Evolutionary conservation across 2,113 vertebrate species (phyloP), one percentile per base, ranked within the genome.

Genomic region (Rhodinocichla rosea): DNA sequence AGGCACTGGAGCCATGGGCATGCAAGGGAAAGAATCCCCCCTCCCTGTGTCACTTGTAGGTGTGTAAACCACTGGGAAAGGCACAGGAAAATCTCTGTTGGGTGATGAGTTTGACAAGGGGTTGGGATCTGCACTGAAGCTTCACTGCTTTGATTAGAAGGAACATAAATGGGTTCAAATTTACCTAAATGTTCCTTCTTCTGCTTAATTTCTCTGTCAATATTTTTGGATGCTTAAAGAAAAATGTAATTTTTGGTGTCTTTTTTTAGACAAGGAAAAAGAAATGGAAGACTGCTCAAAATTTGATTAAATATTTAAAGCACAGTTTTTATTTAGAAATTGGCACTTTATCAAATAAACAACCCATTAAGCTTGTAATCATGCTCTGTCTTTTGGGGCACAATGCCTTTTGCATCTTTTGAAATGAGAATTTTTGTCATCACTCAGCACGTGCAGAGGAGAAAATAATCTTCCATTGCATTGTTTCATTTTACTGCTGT

Each of bases 281-380:
- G 85, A 92, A 92, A 86, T 39, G 26, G 35, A 55, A 81, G 59
- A 28, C 35, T 59, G 35, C 56, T 96, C 52, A 96, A 92, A 84
- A 49, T 74, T 70, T 83, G 65, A 94, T 94, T 94, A 93, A 94
- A 94, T 87, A 92, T 94, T 95, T 95, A 91, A 94, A 94, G 67
- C 63, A 65, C 5, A 2, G 47, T 62, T 94, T 90, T 87, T 95
- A 70, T 93, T 96, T 92, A 93, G 90, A 90, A 92, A 81, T 64
- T 80, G 80, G 71, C 55, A 73, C 59, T 94, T 96, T 62, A 95
- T 96, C 90, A 90, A 86, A 35, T 92, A 94, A 97, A 96, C 94
- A 90, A 86, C 59, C 68, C 86, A 89, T 94, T 95, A 96, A 86
- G 83, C 42, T 90, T 44, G 53, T 86, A 93, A 95, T 83, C 82